Evolutionary conservation across 2,797 vertebrate species (phyloP).

Genomic region (Helarctos malayanus): DNA sequence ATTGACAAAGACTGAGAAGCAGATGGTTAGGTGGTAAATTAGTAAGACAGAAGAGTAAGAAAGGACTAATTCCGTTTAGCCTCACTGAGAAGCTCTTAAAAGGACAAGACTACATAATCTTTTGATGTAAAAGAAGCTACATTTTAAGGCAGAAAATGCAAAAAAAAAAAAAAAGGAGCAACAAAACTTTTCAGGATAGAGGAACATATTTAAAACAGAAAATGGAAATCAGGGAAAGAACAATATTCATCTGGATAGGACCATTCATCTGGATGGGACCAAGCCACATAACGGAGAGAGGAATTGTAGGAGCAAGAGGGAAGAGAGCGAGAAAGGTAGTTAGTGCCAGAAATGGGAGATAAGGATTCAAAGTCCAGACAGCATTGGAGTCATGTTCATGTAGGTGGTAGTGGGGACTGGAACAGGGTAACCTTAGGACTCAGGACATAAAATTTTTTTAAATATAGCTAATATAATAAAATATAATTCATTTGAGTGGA

Average conservation of each 20-base stretch:
- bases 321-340: not conserved
- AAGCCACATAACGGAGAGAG: not conserved
- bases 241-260: not conserved
- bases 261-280: not conserved
- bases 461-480: not conserved
- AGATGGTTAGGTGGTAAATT: not conserved
- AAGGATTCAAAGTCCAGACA: not conserved
- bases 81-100: not conserved
- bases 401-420: not conserved
- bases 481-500: slow-evolving; percentile 1
- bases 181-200: slow-evolving; percentile 9
- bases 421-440: not conserved
- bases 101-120: not conserved
- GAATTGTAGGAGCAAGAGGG: not conserved
- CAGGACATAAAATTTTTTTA: not conserved
- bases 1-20: not conserved
- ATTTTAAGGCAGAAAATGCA: not conserved
- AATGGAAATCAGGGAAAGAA: not conserved
- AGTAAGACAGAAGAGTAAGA: not conserved
- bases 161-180: not conserved
- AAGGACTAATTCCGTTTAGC: not conserved
- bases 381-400: not conserved
- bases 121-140: not conserved
- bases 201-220: slow-evolving; percentile 15
- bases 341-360: not conserved